phyloP scores from a whole-genome alignment of 2,888 invertebrate species.

The Chaetogeoica ovagalla region DNA sequence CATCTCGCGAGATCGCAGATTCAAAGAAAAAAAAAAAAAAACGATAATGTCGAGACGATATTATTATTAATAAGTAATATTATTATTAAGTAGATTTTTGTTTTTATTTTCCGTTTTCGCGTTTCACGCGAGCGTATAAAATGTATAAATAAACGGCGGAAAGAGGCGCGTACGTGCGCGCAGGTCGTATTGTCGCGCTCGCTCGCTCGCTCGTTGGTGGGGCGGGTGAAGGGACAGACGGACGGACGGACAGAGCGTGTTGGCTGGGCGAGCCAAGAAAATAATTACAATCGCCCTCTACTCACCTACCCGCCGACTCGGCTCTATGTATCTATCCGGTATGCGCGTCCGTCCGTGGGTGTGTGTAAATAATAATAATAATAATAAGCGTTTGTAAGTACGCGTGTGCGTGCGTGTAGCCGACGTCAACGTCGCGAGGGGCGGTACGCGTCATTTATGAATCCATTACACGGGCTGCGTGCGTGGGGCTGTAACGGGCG shows the following conservation, averaged over 20 bases:
- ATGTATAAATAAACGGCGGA: neutral
- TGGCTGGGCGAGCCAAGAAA: conserved; percentile 49
- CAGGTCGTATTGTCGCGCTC: no score
- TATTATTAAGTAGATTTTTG: no score
- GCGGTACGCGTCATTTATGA: conserved; percentile 52
- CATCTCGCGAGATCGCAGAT: no score
- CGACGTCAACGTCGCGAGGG: conserved; percentile 39
- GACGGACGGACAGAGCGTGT: conserved; percentile 22
- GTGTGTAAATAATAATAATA: neutral
- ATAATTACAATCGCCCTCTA: conserved; percentile 49
- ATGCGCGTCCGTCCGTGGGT: neutral
- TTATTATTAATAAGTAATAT: no score
- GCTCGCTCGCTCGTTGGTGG: no score
- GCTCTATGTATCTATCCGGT: neutral
- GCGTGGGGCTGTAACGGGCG: neutral
- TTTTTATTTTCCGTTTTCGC: conserved; percentile 12
- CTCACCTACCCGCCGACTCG: neutral
- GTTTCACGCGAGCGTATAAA: conserved; percentile 47
- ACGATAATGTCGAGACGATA: no score
- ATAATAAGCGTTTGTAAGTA: neutral
- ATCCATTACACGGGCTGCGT: conserved; percentile 41
- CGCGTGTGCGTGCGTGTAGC: neutral
- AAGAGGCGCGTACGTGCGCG: no score
- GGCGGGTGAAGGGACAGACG: neutral
- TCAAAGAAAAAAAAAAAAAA: no score